These are phyloP conservation scores for Tenthredo notha DNA, from an alignment of 2,888 invertebrate species.

Conservation along the genomic window DNA sequence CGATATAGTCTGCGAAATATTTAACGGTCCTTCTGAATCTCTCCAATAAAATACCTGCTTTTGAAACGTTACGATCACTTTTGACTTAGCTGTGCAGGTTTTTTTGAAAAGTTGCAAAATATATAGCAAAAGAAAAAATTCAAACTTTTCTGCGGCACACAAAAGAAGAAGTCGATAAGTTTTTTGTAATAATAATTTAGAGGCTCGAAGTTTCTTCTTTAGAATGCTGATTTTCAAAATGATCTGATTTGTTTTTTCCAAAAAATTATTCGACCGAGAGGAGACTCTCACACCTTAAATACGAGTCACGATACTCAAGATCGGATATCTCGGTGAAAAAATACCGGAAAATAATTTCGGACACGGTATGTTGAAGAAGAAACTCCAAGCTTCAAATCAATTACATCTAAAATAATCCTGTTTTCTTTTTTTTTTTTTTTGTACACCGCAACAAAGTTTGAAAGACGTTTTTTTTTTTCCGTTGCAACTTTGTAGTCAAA, in stretches of 20 bases:
- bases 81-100: too few relatives aligned
- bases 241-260: not conserved
- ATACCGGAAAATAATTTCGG: too few relatives aligned
- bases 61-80: too few relatives aligned
- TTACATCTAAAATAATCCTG: not conserved
- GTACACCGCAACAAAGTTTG: not conserved
- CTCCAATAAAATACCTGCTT: too few relatives aligned
- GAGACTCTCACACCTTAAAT: not conserved
- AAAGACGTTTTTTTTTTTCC: not conserved
- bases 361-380: not conserved
- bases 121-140: not conserved
- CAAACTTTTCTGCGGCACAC: not conserved
- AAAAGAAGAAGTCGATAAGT: not conserved
- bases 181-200: not conserved
- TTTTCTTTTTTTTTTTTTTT: not conserved
- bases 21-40: too few relatives aligned
- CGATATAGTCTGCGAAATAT: too few relatives aligned
- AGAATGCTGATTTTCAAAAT: not conserved
- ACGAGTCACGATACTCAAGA: not conserved
- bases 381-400: not conserved
- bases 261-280: not conserved
- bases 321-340: not conserved
- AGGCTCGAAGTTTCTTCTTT: not conserved
- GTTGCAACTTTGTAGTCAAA: not conserved
- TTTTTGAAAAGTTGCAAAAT: not conserved